Evolutionary conservation across 2,888 invertebrate genomes (phyloP).

Genomic region (Eupithecia tripunctaria): DNA sequence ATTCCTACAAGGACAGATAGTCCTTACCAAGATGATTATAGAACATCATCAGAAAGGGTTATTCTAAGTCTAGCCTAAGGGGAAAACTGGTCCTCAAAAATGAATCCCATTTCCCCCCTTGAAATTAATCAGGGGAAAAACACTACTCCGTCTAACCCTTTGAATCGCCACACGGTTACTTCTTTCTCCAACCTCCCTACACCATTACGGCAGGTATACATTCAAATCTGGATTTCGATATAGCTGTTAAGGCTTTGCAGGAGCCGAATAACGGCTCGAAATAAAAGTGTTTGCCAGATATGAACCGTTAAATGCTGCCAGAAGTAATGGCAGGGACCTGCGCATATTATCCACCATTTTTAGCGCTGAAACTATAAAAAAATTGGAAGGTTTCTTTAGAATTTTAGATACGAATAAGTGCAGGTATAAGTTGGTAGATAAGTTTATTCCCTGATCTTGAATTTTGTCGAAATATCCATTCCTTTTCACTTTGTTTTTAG

Average conservation of each 20-base stretch:
- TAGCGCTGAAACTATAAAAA: neutral
- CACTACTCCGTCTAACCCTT: neutral
- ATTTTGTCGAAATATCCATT: neutral
- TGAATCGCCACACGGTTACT: constrained; percentile 38
- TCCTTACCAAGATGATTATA: neutral
- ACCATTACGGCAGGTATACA: constrained; percentile 71
- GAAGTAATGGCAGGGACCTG: constrained; percentile 13
- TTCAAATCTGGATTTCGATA: constrained; percentile 75
- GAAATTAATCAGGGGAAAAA: too few relatives aligned
- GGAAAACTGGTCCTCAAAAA: too few relatives aligned
- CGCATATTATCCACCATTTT: neutral
- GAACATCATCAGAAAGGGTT: neutral
- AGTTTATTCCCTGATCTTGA: neutral
- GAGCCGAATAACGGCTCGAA: constrained; percentile 56
- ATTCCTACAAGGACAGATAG: neutral
- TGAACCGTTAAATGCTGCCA: constrained; percentile 30
- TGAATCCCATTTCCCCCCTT: too few relatives aligned
- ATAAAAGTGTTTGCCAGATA: constrained; percentile 57
- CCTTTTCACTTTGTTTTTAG: too few relatives aligned
- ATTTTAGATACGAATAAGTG: neutral
- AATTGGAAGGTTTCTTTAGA: neutral
- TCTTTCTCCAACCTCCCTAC: constrained; percentile 47
- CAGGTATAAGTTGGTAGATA: neutral
- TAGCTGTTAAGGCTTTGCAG: constrained; percentile 63
- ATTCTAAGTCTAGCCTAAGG: too few relatives aligned